Percentiles rank a stretch among this genome's conserved stretches.
Evolutionary conservation across 2,113 vertebrate genomes (phyloP).

Genomic region (Pygathrix nemaeus): DNA sequence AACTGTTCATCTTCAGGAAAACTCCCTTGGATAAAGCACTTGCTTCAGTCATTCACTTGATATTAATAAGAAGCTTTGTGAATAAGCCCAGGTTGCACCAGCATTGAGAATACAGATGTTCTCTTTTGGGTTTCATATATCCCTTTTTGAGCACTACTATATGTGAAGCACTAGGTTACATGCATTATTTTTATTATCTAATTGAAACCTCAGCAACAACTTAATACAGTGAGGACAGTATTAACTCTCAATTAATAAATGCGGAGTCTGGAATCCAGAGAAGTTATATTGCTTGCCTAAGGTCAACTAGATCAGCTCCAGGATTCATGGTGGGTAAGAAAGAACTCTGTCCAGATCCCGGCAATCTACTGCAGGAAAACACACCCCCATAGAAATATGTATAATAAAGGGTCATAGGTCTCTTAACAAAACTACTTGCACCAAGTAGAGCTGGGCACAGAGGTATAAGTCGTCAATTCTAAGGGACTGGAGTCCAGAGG

Average conservation of each 20-base stretch:
- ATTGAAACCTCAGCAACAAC: background rate
- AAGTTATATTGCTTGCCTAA: background rate
- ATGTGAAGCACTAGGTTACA: background rate
- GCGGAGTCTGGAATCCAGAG: background rate
- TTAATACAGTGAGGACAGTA: background rate
- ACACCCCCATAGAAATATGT: background rate
- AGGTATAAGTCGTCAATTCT: background rate
- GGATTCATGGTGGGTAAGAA: background rate
- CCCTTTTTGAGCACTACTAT: background rate
- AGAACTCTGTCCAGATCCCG: background rate
- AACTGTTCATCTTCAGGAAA: background rate
- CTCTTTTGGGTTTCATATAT: background rate
- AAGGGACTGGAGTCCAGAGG: background rate
- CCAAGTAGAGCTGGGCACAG: background rate
- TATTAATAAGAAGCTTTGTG: background rate
- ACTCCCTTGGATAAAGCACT: background rate
- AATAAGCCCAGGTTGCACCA: background rate
- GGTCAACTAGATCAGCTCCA: background rate
- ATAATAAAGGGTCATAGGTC: background rate
- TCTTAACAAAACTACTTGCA: background rate
- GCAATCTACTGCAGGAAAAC: background rate
- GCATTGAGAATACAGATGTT: background rate
- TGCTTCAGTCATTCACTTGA: background rate
- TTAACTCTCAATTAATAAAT: background rate
- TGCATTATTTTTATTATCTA: background rate